phyloP scores from a whole-genome alignment of 2,888 invertebrate species.

The Limnephilus auricula region DNA sequence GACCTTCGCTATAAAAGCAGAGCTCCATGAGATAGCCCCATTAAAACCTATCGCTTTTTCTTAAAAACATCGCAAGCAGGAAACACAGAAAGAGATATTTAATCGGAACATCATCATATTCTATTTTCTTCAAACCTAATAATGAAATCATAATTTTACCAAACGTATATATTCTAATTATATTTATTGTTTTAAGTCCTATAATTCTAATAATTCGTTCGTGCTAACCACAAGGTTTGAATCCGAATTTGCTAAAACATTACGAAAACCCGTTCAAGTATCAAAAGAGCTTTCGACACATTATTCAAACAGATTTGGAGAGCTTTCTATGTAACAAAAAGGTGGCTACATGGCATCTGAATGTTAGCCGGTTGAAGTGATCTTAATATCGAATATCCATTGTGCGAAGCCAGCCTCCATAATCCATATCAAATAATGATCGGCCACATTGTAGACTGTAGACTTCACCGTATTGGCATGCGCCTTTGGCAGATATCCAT shows the following conservation, averaged over 20 bases:
- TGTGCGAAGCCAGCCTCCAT: constrained; percentile 19
- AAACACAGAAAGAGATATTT: too few species aligned
- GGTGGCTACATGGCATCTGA: neutral
- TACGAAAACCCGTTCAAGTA: too few species aligned
- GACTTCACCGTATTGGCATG: constrained; percentile 55
- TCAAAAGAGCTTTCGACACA: neutral
- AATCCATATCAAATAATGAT: constrained; percentile 55
- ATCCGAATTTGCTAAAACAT: too few species aligned
- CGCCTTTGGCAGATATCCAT: constrained; percentile 55
- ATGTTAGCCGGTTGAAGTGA: neutral
- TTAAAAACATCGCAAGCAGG: too few species aligned
- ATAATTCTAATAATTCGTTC: neutral
- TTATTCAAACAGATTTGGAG: constrained; percentile 19
- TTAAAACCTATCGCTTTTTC: too few species aligned
- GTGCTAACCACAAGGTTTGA: neutral
- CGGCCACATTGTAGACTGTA: neutral
- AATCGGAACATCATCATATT: too few species aligned
- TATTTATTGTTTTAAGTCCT: neutral
- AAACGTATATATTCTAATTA: neutral
- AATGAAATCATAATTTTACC: neutral
- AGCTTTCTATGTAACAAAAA: neutral
- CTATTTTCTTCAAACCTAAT: neutral
- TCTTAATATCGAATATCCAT: constrained; percentile 12
- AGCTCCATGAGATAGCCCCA: too few species aligned
- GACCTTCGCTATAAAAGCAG: neutral